Conservation (phyloP, 2,797 vertebrate genomes). For the Enoplosus armatus region DNA sequence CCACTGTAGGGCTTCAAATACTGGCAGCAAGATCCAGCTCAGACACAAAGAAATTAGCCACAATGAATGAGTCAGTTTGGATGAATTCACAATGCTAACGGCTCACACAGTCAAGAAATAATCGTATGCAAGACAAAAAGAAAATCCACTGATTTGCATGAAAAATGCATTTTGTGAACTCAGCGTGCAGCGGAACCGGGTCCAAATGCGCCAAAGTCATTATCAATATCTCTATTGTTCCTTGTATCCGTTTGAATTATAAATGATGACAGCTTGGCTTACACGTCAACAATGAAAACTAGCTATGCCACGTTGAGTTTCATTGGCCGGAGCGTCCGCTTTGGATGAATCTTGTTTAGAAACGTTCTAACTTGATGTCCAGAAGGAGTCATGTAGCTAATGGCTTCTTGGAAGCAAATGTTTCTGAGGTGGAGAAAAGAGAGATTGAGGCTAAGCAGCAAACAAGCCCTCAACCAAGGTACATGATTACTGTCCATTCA, state of each 20-base stretch:
- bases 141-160: slow-evolving; percentile 50
- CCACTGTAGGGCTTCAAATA: slow-evolving; percentile 78
- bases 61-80: slow-evolving; percentile 73
- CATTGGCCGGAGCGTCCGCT: not conserved
- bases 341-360: slow-evolving; percentile 23
- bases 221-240: slow-evolving; percentile 39
- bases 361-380: slow-evolving; percentile 21
- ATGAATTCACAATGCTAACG: slow-evolving; percentile 62
- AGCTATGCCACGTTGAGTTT: slow-evolving; percentile 13
- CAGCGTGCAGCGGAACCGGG: not conserved
- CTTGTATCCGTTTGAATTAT: slow-evolving; percentile 40
- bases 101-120: slow-evolving; percentile 51
- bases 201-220: slow-evolving; percentile 21
- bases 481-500: slow-evolving; percentile 8
- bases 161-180: slow-evolving; percentile 44
- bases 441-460: not conserved
- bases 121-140: slow-evolving; percentile 20
- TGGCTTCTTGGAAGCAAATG: slow-evolving; percentile 23
- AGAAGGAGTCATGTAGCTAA: slow-evolving; percentile 26
- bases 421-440: slow-evolving; percentile 14
- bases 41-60: slow-evolving; percentile 77
- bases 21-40: slow-evolving; percentile 75
- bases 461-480: slow-evolving; percentile 18
- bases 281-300: slow-evolving; percentile 5
- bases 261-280: slow-evolving; percentile 43